Evolutionary conservation across 2,888 invertebrate species (phyloP).

Genomic region (Aethes cnicana): DNA sequence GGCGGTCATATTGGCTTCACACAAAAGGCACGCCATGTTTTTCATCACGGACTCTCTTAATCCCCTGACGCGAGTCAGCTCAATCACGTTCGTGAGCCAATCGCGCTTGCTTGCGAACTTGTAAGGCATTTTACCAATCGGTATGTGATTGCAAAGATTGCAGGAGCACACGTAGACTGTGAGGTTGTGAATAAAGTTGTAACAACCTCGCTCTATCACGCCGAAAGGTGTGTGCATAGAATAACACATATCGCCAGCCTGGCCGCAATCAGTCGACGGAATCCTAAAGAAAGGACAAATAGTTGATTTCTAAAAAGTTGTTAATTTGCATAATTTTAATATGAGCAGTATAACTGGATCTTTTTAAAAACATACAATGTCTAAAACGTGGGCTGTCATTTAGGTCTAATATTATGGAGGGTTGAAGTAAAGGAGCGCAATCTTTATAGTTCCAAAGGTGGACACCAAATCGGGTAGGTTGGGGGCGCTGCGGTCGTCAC

Average conservation of each 20-base stretch:
- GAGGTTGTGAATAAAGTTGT: constrained; percentile 54
- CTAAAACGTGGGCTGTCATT: too few species aligned
- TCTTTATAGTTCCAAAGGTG: too few species aligned
- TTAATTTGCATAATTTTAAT: too few species aligned
- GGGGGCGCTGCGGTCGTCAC: too few species aligned
- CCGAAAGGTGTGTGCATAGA: constrained; percentile 70
- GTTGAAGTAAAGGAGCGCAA: too few species aligned
- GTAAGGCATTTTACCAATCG: constrained; percentile 64
- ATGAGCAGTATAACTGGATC: too few species aligned
- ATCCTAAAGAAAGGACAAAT: constrained; percentile 51
- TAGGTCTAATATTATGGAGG: too few species aligned
- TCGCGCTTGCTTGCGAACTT: constrained; percentile 55
- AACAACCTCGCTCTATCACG: constrained; percentile 65
- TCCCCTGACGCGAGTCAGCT: constrained; percentile 55
- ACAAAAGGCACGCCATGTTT: constrained; percentile 64
- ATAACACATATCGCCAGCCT: constrained; percentile 60
- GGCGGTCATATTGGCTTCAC: constrained; percentile 57
- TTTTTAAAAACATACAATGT: too few species aligned
- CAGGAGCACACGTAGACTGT: constrained; percentile 65
- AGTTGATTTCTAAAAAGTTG: not conserved
- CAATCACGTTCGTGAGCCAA: constrained; percentile 64
- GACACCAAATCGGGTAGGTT: too few species aligned
- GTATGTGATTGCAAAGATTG: constrained; percentile 67
- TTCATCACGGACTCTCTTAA: constrained; percentile 59
- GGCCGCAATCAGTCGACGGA: constrained; percentile 50